Evolutionary conservation across 2,797 vertebrate genomes (phyloP).

Genomic region (Momotus momota): DNA sequence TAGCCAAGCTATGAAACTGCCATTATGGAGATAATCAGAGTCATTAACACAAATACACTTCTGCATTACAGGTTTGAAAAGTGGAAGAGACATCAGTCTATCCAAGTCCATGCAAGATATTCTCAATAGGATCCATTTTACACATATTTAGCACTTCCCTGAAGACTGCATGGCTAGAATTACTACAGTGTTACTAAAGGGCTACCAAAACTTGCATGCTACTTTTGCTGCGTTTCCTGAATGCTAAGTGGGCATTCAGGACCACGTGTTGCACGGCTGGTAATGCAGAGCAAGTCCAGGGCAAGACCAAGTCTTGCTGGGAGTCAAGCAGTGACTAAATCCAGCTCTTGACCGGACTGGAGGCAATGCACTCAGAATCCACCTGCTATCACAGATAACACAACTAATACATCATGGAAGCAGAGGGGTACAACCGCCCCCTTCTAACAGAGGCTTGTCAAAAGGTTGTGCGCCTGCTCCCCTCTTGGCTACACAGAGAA

Average conservation of each 20-base stretch:
- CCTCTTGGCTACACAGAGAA: neutral
- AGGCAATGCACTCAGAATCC: neutral
- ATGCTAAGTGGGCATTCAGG: rapidly evolving
- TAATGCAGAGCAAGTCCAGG: neutral
- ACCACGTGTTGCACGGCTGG: rapidly evolving
- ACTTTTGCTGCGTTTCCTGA: neutral
- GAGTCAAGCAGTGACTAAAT: neutral
- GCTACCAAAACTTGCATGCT: neutral
- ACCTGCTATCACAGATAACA: neutral
- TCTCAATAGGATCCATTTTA: neutral
- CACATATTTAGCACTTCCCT: neutral
- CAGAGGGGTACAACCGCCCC: neutral
- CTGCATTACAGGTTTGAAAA: neutral
- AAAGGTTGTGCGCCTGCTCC: rapidly evolving
- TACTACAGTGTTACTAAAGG: neutral
- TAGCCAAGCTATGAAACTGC: neutral
- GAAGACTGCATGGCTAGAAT: neutral
- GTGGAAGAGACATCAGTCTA: neutral
- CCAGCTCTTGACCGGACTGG: rapidly evolving
- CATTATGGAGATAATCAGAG: neutral
- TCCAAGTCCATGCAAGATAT: neutral
- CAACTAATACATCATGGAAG: neutral
- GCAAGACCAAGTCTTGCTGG: neutral
- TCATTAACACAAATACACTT: neutral
- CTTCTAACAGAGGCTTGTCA: neutral